Conservation (phyloP, 2,113 vertebrate species). For the Myrmecobius fasciatus region DNA sequence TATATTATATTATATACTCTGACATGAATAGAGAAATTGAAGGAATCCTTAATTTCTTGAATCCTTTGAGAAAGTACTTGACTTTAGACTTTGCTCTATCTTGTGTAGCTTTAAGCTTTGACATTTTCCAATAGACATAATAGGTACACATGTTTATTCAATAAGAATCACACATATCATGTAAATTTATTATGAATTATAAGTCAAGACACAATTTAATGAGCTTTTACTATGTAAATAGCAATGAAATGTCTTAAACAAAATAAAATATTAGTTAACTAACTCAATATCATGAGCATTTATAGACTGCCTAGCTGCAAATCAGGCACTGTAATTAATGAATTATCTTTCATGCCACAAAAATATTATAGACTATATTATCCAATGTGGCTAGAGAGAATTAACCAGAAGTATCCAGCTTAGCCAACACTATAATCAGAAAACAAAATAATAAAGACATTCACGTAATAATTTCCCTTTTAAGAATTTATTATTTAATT, state of each 20-base stretch:
- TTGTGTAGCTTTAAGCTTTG: constrained; percentile 19
- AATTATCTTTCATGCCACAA: neutral
- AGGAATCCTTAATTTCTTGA: neutral
- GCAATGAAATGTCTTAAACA: neutral
- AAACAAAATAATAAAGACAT: neutral
- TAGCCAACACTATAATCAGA: neutral
- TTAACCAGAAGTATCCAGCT: neutral
- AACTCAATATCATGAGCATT: neutral
- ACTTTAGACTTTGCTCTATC: constrained; percentile 29
- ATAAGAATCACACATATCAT: neutral
- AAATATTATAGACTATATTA: neutral
- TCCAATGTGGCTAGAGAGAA: constrained; percentile 8
- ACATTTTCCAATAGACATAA: neutral
- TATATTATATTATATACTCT: neutral
- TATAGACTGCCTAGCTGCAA: constrained; percentile 13
- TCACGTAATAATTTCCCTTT: neutral
- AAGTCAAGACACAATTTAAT: constrained; percentile 13
- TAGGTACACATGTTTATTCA: neutral
- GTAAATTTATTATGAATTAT: constrained; percentile 13
- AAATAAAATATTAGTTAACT: constrained; percentile 8
- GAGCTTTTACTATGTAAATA: neutral
- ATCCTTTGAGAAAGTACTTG: neutral
- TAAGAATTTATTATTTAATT: constrained; percentile 29
- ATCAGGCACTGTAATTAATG: neutral
- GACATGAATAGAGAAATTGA: constrained; percentile 1